Base-by-base conservation (phyloP, 1,140 invertebrate genomes). In the Aphelenchoides avenae region DNA sequence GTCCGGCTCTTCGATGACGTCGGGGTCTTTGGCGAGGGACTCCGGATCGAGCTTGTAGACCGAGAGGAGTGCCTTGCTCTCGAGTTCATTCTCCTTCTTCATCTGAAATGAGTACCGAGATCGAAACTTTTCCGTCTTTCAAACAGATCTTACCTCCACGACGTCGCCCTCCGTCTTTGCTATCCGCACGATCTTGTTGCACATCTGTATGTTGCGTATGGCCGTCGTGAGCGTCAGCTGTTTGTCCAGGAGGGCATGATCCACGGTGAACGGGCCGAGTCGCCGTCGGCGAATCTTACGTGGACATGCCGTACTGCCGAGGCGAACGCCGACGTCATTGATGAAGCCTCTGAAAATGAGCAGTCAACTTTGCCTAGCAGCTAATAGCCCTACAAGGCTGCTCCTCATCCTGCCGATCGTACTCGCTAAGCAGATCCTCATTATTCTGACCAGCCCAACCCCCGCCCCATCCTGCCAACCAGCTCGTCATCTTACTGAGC, bases 221-320 rank as follows among this genome's bases (percentile, higher is more conserved):
- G 95, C 84, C 66, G 85, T 72, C 51, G 85, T 72, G 24, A 91
- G 64, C 49, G 79, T 83, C 87, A 89, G 94, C 63, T 92, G 84
- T 79, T 91, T 89, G 27, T 83, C 79, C 1, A 95, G 78, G 5
- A 95, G 77, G 9, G 89, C 85, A 68, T 87, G 78, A 0, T 87
- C 80, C 4, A 87, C 44, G n/a, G 81, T 83, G 75, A 94, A 95
- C 68, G 86, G 82, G 18, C 88, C 89, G 71, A 87, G 86, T 30
- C 87, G 82, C 18, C 88, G 83, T 70, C 89, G 88, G 51, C 87
- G 84, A 6, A 94, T 79, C 41, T 83, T 83, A 0, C 84, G 85
- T 71, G 87, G 89, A 54, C 86, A 83, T 2, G 91, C 91, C n/a
- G 82, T 83, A 26, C 85, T 84, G 66, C 86, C 85, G 20, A 93